Percentiles rank a stretch among this genome's conserved stretches.
These are phyloP conservation scores for Cassiopea xamachana DNA, from an alignment of 30 jellyfish, hydroid and myxozoan species.

Conservation along the genomic window DNA sequence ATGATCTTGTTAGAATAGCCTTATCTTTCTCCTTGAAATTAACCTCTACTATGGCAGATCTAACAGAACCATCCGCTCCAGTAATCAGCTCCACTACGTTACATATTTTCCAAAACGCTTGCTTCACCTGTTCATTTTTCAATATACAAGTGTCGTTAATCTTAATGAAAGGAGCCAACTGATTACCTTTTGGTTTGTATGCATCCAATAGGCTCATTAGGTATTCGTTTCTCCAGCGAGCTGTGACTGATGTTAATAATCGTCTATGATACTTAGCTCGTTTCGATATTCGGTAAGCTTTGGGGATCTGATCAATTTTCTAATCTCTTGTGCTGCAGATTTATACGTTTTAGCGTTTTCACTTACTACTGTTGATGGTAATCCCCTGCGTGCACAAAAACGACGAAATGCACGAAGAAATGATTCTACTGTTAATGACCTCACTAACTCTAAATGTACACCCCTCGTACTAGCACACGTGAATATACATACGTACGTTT, in stretches of 20 bases:
- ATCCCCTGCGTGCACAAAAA: conserved; percentile 44
- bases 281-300: conserved; percentile 39
- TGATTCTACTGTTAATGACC: conserved; percentile 5
- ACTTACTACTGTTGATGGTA: background rate
- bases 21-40: conserved; percentile 12
- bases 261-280: conserved; percentile 43
- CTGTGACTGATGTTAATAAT: conserved; percentile 7
- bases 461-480: conserved; percentile 77
- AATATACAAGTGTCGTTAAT: conserved; percentile 19
- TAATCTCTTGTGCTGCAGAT: conserved; percentile 38
- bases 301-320: conserved; percentile 42
- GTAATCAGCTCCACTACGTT: conserved; percentile 43
- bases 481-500: conserved; percentile 31
- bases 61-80: conserved; percentile 52
- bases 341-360: conserved; percentile 34
- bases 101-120: conserved; percentile 60
- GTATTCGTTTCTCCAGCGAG: conserved; percentile 47
- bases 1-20: conserved; percentile 23
- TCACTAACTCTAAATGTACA: conserved; percentile 54
- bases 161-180: conserved; percentile 25
- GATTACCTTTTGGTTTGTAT: conserved; percentile 42
- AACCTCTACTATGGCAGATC: conserved; percentile 57
- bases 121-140: conserved; percentile 47
- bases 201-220: conserved; percentile 50
- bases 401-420: conserved; percentile 16